A percentile compares a stretch with the other conserved stretches of the same genome.
Conservation (phyloP, 1,140 invertebrate species). For the Aphelenchoides fujianensis region DNA sequence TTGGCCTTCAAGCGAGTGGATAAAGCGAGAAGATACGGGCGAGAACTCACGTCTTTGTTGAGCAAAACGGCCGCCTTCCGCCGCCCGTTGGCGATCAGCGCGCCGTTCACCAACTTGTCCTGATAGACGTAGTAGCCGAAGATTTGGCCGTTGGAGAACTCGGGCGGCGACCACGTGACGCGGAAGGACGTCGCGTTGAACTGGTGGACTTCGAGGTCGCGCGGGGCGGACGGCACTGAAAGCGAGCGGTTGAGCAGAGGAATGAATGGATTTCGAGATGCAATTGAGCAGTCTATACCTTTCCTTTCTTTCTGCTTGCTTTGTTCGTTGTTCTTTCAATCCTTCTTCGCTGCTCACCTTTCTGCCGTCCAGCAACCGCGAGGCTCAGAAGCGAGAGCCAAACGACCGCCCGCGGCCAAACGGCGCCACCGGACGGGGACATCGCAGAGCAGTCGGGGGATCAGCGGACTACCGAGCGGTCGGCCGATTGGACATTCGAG, state of each 20-base stretch:
- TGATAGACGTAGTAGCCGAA: conserved; percentile 56
- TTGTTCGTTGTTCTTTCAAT: too few species aligned
- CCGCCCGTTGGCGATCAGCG: conserved; percentile 34
- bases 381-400: too few species aligned
- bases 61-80: conserved; percentile 41
- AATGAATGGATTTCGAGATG: too few species aligned
- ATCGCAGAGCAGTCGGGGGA: too few species aligned
- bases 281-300: too few species aligned
- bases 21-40: conserved; percentile 10
- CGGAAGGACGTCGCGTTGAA: conserved; percentile 55
- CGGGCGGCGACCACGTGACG: conserved; percentile 57
- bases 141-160: conserved; percentile 38
- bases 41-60: conserved; percentile 42
- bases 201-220: conserved; percentile 51
- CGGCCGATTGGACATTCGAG: too few species aligned
- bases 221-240: conserved; percentile 58
- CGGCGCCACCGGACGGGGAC: too few species aligned
- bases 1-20: neutral
- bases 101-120: conserved; percentile 51
- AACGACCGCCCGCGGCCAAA: too few species aligned
- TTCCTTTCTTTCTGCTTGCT: too few species aligned
- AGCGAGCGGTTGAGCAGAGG: neutral
- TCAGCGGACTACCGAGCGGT: too few species aligned
- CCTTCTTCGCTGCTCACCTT: neutral
- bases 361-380: too few species aligned